Evolutionary conservation across 2,113 vertebrate genomes (phyloP).

Genomic region (Nicator chloris): DNA sequence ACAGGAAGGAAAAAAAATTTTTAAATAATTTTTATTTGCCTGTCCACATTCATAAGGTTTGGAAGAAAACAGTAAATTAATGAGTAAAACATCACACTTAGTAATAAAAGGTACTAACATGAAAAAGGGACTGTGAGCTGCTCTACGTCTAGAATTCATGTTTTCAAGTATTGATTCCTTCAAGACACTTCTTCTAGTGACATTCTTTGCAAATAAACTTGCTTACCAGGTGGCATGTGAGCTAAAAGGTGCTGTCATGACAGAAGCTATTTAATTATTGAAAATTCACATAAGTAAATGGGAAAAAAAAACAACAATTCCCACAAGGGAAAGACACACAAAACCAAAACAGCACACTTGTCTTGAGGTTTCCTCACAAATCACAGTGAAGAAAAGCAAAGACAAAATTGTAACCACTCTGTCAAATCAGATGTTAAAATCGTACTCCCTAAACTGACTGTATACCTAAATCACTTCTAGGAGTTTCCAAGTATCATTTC

Average conservation of each 20-base stretch:
- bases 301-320: background rate
- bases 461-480: background rate
- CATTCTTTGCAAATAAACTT: background rate
- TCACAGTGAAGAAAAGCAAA: background rate
- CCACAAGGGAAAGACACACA: background rate
- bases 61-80: background rate
- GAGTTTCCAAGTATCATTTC: background rate
- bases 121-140: background rate
- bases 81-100: background rate
- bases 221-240: background rate
- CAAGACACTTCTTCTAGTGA: background rate
- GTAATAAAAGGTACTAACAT: background rate
- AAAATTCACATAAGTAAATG: background rate
- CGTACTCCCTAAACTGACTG: background rate
- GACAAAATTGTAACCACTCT: background rate
- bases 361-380: background rate
- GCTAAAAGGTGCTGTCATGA: background rate
- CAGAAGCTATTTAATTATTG: slow-evolving; percentile 2
- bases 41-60: background rate
- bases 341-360: background rate
- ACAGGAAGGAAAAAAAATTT: background rate
- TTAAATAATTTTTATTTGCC: background rate
- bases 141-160: background rate
- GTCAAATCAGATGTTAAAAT: slow-evolving; percentile 7
- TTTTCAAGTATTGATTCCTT: background rate